Conservation (phyloP, 1,140 invertebrate species). For the silkworm (Bombyx mori) region ASM3026992v2 NC_085120.1:1966001-1966500, state of each 20-base stretch:
- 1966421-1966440: slow-evolving; percentile 11
- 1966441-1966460: slow-evolving; percentile 10
- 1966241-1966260: slow-evolving; percentile 14
- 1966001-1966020: slow-evolving; percentile 16
- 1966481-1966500: slow-evolving; percentile 11
- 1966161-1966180: slow-evolving; percentile 13
- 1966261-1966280: slow-evolving; percentile 5
- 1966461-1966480: slow-evolving; percentile 8
- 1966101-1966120: slow-evolving; percentile 23
- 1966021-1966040: slow-evolving; percentile 8
- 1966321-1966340: slow-evolving; percentile 4
- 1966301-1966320: slow-evolving; percentile 8
- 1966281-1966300: slow-evolving; percentile 2
- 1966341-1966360: slow-evolving; percentile 14
- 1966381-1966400: slow-evolving; percentile 13
- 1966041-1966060: slow-evolving; percentile 8
- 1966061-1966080: slow-evolving; percentile 17
- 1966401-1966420: slow-evolving; percentile 13
- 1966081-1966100: slow-evolving; percentile 17
- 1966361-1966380: slow-evolving; percentile 7
- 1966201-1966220: slow-evolving; percentile 14
- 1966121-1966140: slow-evolving; percentile 8
- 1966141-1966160: slow-evolving; percentile 15
- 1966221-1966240: slow-evolving; percentile 14
- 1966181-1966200: slow-evolving; percentile 15